Evolutionary conservation across 2,888 invertebrate genomes (phyloP).

Genomic region (Harmothoe impar): DNA sequence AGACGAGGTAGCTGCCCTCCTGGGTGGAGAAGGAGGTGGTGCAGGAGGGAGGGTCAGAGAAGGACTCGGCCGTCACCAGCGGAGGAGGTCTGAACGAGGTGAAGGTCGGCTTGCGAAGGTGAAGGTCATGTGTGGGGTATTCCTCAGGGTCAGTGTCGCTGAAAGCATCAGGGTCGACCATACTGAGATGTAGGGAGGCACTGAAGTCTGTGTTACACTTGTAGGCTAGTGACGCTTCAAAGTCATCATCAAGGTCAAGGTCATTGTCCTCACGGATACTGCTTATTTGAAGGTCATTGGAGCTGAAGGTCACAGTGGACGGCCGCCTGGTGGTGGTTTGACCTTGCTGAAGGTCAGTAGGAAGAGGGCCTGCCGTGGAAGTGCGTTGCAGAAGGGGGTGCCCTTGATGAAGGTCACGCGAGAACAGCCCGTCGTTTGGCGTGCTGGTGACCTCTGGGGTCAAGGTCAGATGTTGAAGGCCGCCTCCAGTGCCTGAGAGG

Average conservation of each 20-base stretch:
- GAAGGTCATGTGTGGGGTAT: neutral
- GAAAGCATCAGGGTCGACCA: neutral
- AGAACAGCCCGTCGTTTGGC: too few species aligned
- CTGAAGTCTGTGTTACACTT: slow-evolving; percentile 8
- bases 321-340: neutral
- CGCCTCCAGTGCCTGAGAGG: neutral
- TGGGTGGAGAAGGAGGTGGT: neutral
- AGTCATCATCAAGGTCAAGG: neutral
- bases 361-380: neutral
- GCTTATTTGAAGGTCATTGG: neutral
- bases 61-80: neutral
- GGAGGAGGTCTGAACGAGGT: slow-evolving; percentile 26
- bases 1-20: slow-evolving; percentile 36
- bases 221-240: neutral
- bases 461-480: slow-evolving; percentile 31
- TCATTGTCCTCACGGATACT: neutral
- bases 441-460: neutral
- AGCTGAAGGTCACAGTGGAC: neutral
- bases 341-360: neutral
- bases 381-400: neutral
- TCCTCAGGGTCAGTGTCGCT: neutral
- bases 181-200: neutral
- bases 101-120: neutral
- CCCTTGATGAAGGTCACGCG: too few species aligned
- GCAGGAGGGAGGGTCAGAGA: neutral